A percentile compares a stretch with the other conserved stretches of the same genome.
Conservation (phyloP, 2,113 vertebrate genomes). For the Silurus asotus region DNA sequence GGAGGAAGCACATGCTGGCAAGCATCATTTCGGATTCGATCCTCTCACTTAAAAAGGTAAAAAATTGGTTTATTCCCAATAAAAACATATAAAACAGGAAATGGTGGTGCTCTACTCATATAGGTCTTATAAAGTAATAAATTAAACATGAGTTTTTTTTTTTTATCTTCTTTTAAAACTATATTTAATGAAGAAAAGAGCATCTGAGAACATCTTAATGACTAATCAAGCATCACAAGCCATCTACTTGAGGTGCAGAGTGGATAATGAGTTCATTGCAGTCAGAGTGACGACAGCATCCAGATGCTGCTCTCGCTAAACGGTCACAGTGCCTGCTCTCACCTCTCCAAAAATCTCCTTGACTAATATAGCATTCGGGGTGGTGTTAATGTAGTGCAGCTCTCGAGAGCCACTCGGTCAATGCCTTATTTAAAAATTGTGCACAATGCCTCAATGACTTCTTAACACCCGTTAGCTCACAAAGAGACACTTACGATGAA, state of each 20-base stretch:
- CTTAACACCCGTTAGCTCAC: not conserved
- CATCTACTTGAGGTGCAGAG: not conserved
- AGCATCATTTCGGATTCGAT: not conserved
- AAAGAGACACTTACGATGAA: not conserved
- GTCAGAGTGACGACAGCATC: conserved; percentile 14
- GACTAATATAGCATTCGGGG: conserved; percentile 40
- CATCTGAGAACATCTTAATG: not conserved
- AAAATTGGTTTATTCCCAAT: not conserved
- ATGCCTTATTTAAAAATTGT: conserved; percentile 45
- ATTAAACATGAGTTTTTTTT: not conserved
- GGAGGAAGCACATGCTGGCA: not conserved
- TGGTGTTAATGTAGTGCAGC: conserved; percentile 32
- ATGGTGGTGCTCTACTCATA: not conserved
- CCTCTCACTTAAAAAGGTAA: not conserved
- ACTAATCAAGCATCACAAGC: not conserved
- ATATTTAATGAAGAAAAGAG: not conserved
- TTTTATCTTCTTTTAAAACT: not conserved
- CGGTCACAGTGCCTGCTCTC: conserved; percentile 5
- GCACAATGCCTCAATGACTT: conserved; percentile 28
- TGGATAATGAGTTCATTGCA: conserved; percentile 27
- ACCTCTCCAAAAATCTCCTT: conserved; percentile 31
- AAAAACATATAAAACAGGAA: not conserved
- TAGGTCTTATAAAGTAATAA: not conserved
- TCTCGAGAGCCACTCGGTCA: conserved; percentile 44
- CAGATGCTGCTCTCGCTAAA: conserved; percentile 19